Percentiles rank a stretch among this genome's conserved stretches.
Evolutionary conservation across 1,140 invertebrate species (phyloP).

Genomic region (Colletes latitarsis): DNA sequence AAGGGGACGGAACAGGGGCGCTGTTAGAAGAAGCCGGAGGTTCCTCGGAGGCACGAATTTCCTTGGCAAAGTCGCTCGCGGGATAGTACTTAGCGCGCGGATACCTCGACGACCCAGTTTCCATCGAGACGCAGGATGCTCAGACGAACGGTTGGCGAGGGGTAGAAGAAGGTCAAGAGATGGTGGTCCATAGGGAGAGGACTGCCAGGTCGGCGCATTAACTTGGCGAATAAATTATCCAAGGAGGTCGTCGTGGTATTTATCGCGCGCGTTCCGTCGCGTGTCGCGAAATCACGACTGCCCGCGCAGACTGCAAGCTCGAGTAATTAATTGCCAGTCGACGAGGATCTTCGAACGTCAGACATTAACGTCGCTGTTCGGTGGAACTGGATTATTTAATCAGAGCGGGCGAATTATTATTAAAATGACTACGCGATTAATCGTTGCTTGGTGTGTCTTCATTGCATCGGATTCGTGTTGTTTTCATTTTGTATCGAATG

Average conservation of each 20-base stretch:
- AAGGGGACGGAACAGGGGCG: not conserved
- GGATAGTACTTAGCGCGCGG: conserved; percentile 26
- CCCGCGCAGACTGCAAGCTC: not conserved
- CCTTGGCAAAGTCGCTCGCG: conserved; percentile 10
- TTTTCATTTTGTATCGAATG: too few species aligned
- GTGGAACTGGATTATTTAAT: not conserved
- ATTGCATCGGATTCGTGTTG: too few species aligned
- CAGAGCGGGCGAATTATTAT: not conserved
- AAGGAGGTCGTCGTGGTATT: conserved; percentile 28
- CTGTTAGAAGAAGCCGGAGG: not conserved
- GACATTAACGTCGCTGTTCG: not conserved
- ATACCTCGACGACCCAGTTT: conserved; percentile 39
- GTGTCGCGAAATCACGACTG: conserved; percentile 16
- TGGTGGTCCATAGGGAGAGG: conserved; percentile 30
- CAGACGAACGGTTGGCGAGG: not conserved
- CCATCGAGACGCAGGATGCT: conserved; percentile 19
- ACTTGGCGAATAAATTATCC: conserved; percentile 45
- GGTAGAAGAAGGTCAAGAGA: not conserved
- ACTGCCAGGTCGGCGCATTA: conserved; percentile 42
- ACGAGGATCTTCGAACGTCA: conserved; percentile 4
- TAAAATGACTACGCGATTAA: too few species aligned
- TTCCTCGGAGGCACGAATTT: conserved; percentile 1
- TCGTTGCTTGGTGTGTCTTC: too few species aligned
- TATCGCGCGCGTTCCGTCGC: conserved; percentile 16
- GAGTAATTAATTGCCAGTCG: not conserved